These are phyloP conservation scores for Acipenser transmontanus DNA, from an alignment of 2,797 vertebrate genomes.

Conservation along the genomic window DNA sequence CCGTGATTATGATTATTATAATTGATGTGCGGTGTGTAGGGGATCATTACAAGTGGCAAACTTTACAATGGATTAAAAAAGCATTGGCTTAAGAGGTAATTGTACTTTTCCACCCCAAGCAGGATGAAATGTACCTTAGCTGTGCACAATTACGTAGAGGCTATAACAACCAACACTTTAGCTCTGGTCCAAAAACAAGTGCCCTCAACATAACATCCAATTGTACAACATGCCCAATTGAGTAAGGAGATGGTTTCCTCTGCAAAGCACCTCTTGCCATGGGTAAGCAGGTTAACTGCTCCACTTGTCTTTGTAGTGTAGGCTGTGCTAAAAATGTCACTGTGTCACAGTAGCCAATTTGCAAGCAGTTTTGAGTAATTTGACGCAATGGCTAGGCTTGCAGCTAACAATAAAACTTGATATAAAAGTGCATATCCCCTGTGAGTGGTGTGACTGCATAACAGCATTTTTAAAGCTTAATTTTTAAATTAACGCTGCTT, in stretches of 20 bases:
- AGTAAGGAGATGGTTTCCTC: too few relatives aligned
- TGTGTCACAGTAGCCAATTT: background rate
- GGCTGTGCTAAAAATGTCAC: background rate
- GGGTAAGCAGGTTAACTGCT: background rate
- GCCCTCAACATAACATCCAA: too few relatives aligned
- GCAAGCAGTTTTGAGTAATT: background rate
- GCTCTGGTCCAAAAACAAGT: too few relatives aligned
- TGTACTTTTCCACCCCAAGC: slow-evolving; percentile 58
- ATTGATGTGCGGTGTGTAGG: slow-evolving; percentile 70
- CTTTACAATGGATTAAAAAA: slow-evolving; percentile 53
- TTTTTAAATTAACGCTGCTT: too few relatives aligned
- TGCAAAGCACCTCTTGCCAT: background rate
- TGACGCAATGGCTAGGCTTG: background rate
- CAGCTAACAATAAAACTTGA: background rate
- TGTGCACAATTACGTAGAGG: slow-evolving; percentile 43
- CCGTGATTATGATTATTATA: slow-evolving; percentile 77
- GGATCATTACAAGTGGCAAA: slow-evolving; percentile 64
- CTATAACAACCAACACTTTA: slow-evolving; percentile 15
- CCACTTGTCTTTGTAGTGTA: background rate
- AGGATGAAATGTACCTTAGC: slow-evolving; percentile 56
- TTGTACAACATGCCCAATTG: too few relatives aligned
- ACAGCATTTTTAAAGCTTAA: too few relatives aligned
- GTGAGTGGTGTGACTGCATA: too few relatives aligned
- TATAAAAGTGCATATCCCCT: too few relatives aligned
- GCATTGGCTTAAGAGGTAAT: slow-evolving; percentile 55